These are phyloP conservation scores for Xiphorhynchus elegans DNA, from an alignment of 2,113 vertebrate genomes.

Conservation along the genomic window DNA sequence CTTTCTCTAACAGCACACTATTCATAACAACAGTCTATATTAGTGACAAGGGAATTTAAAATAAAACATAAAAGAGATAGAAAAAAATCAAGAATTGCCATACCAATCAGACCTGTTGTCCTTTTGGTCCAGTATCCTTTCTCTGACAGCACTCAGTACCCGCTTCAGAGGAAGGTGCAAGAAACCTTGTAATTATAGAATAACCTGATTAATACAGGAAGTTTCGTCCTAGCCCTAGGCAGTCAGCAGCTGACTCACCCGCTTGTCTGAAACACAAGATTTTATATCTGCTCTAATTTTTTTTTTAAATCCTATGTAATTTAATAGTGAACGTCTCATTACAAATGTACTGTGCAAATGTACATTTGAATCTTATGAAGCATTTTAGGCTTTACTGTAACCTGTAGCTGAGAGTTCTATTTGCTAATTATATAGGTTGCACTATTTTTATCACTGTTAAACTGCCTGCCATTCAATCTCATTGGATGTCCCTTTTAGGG, in stretches of 20 bases:
- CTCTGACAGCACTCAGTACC: constrained; percentile 26
- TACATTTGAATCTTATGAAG: constrained; percentile 15
- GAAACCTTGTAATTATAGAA: constrained; percentile 66
- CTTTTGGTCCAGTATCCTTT: constrained; percentile 36
- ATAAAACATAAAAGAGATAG: not conserved
- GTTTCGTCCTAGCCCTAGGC: constrained; percentile 66
- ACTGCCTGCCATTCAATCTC: constrained; percentile 52
- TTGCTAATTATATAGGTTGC: constrained; percentile 66
- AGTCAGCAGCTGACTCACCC: constrained; percentile 67
- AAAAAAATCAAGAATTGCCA: not conserved
- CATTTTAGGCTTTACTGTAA: constrained; percentile 32
- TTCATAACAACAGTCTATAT: not conserved
- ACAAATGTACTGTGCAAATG: not conserved
- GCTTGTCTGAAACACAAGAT: constrained; percentile 43
- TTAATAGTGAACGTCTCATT: not conserved
- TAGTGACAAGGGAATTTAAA: not conserved
- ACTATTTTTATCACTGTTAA: constrained; percentile 65
- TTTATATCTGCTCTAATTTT: constrained; percentile 48
- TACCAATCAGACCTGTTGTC: constrained; percentile 63
- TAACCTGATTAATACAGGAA: constrained; percentile 72
- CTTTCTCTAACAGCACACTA: not conserved
- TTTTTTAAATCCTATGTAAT: constrained; percentile 14
- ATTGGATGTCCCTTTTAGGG: constrained; percentile 56
- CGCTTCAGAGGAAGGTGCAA: constrained; percentile 63
- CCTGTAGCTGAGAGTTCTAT: constrained; percentile 53